Conservation (phyloP, 35 echinoderm and acorn worm genomes). For the Stichopus chloronotus region DNA sequence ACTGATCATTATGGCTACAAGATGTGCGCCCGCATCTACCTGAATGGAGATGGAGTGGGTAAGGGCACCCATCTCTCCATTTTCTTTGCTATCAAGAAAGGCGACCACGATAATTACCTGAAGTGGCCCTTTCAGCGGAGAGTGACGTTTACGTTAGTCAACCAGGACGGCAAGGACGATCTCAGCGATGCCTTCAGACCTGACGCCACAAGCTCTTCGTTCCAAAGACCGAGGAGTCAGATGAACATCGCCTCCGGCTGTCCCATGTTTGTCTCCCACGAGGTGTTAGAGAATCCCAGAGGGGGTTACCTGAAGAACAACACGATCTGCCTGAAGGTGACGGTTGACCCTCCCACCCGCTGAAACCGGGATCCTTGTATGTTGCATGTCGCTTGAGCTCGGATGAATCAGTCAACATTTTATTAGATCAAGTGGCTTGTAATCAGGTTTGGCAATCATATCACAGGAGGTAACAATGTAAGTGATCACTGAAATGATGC, state of each 20-base stretch:
- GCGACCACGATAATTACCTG: conserved; percentile 47
- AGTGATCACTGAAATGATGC: no score
- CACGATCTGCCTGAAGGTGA: conserved; percentile 72
- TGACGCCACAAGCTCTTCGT: conserved; percentile 58
- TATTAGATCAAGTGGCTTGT: no score
- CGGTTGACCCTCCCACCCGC: conserved; percentile 14
- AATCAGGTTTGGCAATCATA: no score
- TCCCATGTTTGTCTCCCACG: conserved; percentile 61
- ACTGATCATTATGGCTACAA: conserved; percentile 59
- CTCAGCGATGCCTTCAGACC: conserved; percentile 59
- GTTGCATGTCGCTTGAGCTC: no score
- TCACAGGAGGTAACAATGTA: no score
- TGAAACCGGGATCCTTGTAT: not conserved
- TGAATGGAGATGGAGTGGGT: conserved; percentile 67
- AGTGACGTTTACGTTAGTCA: conserved; percentile 46
- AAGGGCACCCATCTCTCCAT: conserved; percentile 61
- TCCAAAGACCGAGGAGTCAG: conserved; percentile 56
- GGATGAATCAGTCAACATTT: no score
- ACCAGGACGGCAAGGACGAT: conserved; percentile 46
- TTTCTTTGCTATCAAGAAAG: conserved; percentile 70
- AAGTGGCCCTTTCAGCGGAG: conserved; percentile 60
- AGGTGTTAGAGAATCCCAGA: conserved; percentile 44
- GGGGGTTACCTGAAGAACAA: conserved; percentile 59
- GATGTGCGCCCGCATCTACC: conserved; percentile 66
- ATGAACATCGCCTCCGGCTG: conserved; percentile 88